A percentile compares a stretch with the other conserved stretches of the same genome.
These are phyloP conservation scores for Diploscapter pachys DNA, from an alignment of 1,140 invertebrate species.

Conservation along the genomic window DNA sequence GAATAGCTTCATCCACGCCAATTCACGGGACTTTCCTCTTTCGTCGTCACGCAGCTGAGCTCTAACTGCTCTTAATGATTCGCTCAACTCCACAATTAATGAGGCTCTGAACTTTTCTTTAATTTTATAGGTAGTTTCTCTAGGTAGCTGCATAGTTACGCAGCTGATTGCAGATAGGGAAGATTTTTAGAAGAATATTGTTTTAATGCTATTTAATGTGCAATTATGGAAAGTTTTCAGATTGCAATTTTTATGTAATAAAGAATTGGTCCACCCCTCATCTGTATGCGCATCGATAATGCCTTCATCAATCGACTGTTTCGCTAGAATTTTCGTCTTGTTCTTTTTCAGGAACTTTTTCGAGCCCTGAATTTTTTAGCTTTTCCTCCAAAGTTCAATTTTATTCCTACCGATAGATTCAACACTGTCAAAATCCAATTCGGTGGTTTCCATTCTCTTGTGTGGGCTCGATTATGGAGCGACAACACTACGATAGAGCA, in stretches of 20 bases:
- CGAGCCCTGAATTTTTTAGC: slow-evolving; percentile 15
- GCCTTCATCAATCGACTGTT: slow-evolving; percentile 1
- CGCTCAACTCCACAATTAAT: slow-evolving; percentile 16
- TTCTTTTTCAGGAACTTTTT: slow-evolving; percentile 21
- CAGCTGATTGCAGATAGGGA: no score
- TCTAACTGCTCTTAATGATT: slow-evolving; percentile 11
- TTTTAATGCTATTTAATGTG: background rate
- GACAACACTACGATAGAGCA: slow-evolving; percentile 16
- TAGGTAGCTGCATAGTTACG: no score
- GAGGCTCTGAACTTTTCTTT: slow-evolving; percentile 13
- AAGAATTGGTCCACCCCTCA: background rate
- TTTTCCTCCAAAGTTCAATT: background rate
- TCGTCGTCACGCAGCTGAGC: slow-evolving; percentile 27
- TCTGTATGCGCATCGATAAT: slow-evolving; percentile 4
- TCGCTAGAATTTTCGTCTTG: slow-evolving; percentile 4
- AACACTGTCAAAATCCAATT: slow-evolving; percentile 14
- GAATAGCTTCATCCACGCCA: slow-evolving; percentile 30
- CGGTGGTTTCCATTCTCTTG: slow-evolving; percentile 32
- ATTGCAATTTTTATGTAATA: background rate
- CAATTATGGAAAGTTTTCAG: background rate
- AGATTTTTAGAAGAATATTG: background rate
- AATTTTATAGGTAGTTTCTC: background rate
- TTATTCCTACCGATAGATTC: background rate
- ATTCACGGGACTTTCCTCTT: slow-evolving; percentile 10
- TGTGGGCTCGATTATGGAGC: slow-evolving; percentile 27